Conservation (phyloP, 2,113 vertebrate species). For the Shinisaurus crocodilurus region DNA sequence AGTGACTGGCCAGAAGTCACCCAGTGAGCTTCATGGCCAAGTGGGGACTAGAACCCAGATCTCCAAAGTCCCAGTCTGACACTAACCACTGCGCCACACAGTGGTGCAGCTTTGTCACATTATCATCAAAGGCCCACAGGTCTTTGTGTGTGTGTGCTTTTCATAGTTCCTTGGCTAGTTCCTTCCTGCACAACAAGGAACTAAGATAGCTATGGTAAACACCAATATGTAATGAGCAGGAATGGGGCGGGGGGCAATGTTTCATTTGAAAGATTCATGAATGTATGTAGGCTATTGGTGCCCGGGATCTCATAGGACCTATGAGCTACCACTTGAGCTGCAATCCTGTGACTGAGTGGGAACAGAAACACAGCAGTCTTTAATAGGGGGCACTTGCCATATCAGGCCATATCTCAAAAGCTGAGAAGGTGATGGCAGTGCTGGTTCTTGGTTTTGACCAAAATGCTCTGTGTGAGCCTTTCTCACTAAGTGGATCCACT, state of each 20-base stretch:
- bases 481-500: too few species aligned
- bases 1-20: too few species aligned
- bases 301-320: neutral
- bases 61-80: too few species aligned
- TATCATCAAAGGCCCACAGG: neutral
- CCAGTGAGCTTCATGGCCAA: too few species aligned
- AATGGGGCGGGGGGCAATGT: slow-evolving; percentile 10
- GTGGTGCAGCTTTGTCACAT: neutral
- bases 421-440: neutral
- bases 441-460: neutral
- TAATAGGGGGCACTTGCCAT: too few species aligned
- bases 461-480: neutral
- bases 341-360: neutral
- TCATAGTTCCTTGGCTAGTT: slow-evolving; percentile 29
- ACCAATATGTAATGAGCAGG: slow-evolving; percentile 25
- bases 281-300: neutral
- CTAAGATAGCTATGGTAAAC: slow-evolving; percentile 38
- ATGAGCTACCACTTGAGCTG: neutral
- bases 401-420: neutral
- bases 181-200: neutral
- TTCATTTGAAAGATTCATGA: neutral
- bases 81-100: too few species aligned
- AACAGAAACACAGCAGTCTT: neutral
- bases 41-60: too few species aligned
- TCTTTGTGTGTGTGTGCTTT: neutral